Evolutionary conservation across 2,797 vertebrate genomes (phyloP).

Genomic region (Morus bassanus): DNA sequence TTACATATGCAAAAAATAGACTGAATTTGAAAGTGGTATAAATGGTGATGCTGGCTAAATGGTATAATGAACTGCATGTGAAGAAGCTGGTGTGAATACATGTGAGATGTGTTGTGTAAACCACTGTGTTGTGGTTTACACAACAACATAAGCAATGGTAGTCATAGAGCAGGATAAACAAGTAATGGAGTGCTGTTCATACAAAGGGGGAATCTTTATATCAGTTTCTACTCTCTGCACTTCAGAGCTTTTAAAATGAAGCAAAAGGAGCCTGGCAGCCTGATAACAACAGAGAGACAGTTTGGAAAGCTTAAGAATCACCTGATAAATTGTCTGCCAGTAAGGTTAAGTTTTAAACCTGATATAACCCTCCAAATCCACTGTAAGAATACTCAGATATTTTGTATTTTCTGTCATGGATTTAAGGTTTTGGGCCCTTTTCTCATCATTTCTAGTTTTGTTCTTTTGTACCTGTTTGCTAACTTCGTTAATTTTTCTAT

Average conservation of each 20-base stretch:
- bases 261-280: background rate
- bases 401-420: background rate
- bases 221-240: background rate
- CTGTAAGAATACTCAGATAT: background rate
- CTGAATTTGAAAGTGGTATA: background rate
- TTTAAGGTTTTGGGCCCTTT: background rate
- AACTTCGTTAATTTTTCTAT: background rate
- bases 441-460: background rate
- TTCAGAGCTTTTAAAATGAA: background rate
- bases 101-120: background rate
- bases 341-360: background rate
- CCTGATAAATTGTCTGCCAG: background rate
- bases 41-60: background rate
- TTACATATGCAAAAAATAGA: background rate
- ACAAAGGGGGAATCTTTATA: background rate
- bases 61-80: background rate
- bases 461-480: background rate
- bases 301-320: background rate
- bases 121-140: background rate
- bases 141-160: fast-evolving
- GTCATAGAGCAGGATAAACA: background rate
- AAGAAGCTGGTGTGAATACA: background rate
- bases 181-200: background rate
- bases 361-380: background rate
- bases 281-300: background rate